Base-by-base conservation (phyloP, 64 coral and sea anemone genomes). In the Pachyseris speciosa region DNA sequence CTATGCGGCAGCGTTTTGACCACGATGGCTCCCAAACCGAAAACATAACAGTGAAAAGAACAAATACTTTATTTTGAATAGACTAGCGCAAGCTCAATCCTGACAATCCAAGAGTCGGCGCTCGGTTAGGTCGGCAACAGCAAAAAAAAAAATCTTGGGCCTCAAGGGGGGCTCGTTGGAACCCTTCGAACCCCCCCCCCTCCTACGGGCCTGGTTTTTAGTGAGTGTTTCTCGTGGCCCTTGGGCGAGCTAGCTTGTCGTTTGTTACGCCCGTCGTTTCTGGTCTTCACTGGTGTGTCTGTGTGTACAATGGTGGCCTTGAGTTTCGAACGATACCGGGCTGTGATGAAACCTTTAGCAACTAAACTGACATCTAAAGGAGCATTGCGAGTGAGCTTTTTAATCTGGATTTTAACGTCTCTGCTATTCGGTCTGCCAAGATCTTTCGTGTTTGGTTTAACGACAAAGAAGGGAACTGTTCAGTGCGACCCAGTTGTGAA, bases 141-240 rank as follows among this genome's bases (percentile, higher is more conserved):
- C n/a, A n/a, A n/a, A n/a, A n/a, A n/a, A n/a, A n/a, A n/a, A n/a
- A n/a, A n/a, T n/a, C n/a, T n/a, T n/a, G n/a, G n/a, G n/a, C n/a
- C n/a, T n/a, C n/a, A n/a, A n/a, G n/a, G n/a, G n/a, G n/a, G n/a
- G n/a, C n/a, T n/a, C n/a, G n/a, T n/a, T n/a, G n/a, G n/a, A n/a
- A n/a, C n/a, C n/a, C n/a, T n/a, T n/a, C n/a, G n/a, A n/a, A n/a
- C n/a, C n/a, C n/a, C n/a, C n/a, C n/a, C n/a, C n/a, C n/a, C n/a
- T n/a, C n/a, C n/a, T n/a, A n/a, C 67, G 0, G 22, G 37, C 39
- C 33, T 38, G 5, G 67, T 71, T 13, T 71, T 71, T 39, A 38
- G 67, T 31, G 67, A 71, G 36, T 71, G 67, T 71, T 38, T 71
- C 39, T 38, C 67, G 39, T 71, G 67, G 67, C 67, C 67, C 5